Evolutionary conservation across 2,113 vertebrate species (phyloP).

Genomic region (Taurulus bubalis): DNA sequence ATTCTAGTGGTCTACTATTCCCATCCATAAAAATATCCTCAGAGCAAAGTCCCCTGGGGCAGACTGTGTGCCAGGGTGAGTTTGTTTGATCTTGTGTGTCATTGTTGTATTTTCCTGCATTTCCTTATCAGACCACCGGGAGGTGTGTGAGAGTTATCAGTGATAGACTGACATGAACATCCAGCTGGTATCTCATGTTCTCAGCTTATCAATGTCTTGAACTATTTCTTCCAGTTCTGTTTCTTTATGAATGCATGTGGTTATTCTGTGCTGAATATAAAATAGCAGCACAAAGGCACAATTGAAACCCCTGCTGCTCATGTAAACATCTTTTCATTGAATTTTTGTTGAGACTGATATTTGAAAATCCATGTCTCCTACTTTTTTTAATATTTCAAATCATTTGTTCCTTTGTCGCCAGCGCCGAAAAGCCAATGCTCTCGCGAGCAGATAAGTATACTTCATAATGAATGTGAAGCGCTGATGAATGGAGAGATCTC

Average conservation of each 20-base stretch:
- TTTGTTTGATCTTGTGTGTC: not conserved
- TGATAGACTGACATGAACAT: not conserved
- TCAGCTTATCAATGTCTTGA: not conserved
- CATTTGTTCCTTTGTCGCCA: not conserved
- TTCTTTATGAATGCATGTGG: not conserved
- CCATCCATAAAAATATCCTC: conserved; percentile 37
- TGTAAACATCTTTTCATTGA: conserved; percentile 11
- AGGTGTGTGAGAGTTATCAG: conserved; percentile 37
- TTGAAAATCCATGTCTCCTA: not conserved
- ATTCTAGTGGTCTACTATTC: not conserved
- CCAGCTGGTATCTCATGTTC: not conserved
- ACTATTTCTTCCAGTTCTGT: not conserved
- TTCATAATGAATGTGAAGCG: not conserved
- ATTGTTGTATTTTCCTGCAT: conserved; percentile 31
- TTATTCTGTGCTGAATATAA: not conserved
- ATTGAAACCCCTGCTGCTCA: not conserved
- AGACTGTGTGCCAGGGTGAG: not conserved
- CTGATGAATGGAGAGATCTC: not conserved
- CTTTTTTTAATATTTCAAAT: not conserved
- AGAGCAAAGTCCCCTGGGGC: conserved; percentile 24
- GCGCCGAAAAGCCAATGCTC: not conserved
- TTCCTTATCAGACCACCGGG: conserved; percentile 51
- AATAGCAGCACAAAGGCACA: not conserved
- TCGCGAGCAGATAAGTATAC: not conserved
- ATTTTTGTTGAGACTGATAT: not conserved